Evolutionary conservation across 2,797 vertebrate species (phyloP), one percentile per base, ranked within the genome.

Genomic region (Pachyuromys duprasi): DNA sequence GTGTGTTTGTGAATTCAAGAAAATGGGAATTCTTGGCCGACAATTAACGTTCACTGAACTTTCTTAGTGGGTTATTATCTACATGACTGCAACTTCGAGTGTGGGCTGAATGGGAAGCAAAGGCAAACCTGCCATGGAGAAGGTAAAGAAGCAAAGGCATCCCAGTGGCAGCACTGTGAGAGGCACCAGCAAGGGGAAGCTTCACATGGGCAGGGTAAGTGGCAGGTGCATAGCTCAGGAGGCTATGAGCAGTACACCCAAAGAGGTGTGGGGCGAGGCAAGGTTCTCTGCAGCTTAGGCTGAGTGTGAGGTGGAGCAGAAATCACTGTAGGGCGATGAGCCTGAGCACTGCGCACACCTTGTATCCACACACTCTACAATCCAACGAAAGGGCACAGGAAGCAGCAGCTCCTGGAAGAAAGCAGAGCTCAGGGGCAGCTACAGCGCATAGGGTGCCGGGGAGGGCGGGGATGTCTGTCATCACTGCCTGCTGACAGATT

Each of bases 21-120:
- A 89, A 83, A 33, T 18, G 90, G 0, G 13, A 3, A n/a, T 53
- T 31, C 92, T 8, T 91, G 76, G 76, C 57, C 57, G 70, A 28
- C 9, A 74, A 63, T 31, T 69, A 62, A 2, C 74, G 55, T 53
- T 91, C 65, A 24, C 26, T 53, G 63, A 26, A 39, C n/a, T 91
- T 79, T 82, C 45, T 74, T 42, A 33, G 62, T 69, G 57, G 67
- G 4, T 13, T 76, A 22, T 24, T 8, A 49, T n/a, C 60, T 53
- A 45, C 0, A 0, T 3, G 57, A 45, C 39, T 20, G 20, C 2
- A 42, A 11, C 13, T 5, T 42, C 3, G 69, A 8, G 3, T n/a
- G 49, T 74, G 17, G 3, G 49, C 8, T 36, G 18, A 1, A 0
- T 0, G 24, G 55, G 53, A 79, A 91, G 45, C 24, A 28, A n/a